Evolutionary conservation across 2,113 vertebrate species (phyloP).

Genomic region (Calidris pugnax): DNA sequence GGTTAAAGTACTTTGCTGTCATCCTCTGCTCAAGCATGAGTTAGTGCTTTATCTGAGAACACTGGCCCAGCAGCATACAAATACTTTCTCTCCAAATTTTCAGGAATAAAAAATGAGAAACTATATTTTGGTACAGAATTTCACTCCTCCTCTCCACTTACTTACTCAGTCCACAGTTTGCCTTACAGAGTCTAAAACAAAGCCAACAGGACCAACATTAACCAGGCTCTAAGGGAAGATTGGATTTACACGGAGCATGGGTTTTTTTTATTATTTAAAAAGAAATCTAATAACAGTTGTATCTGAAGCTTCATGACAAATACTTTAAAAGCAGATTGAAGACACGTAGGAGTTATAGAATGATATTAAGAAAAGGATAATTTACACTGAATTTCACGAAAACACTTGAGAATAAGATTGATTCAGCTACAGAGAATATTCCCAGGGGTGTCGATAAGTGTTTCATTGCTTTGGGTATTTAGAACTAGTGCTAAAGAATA

Average conservation of each 20-base stretch:
- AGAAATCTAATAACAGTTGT: background rate
- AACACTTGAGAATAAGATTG: slow-evolving; percentile 11
- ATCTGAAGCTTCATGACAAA: slow-evolving; percentile 8
- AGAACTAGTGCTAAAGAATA: background rate
- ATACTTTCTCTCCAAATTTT: background rate
- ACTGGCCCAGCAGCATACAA: background rate
- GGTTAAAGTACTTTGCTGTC: background rate
- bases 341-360: background rate
- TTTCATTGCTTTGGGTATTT: slow-evolving; percentile 8
- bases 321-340: slow-evolving; percentile 1
- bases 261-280: background rate
- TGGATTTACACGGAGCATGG: background rate
- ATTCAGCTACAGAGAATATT: background rate
- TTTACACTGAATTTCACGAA: slow-evolving; percentile 4
- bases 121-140: background rate
- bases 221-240: background rate
- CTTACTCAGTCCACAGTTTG: background rate
- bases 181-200: background rate
- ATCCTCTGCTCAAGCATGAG: background rate
- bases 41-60: background rate
- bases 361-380: background rate
- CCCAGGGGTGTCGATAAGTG: background rate
- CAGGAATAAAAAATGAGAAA: background rate
- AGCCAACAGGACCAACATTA: background rate
- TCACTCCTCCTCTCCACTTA: background rate